phyloP scores from a whole-genome alignment of 2,113 vertebrate genomes.

The Alouatta palliata region DNA sequence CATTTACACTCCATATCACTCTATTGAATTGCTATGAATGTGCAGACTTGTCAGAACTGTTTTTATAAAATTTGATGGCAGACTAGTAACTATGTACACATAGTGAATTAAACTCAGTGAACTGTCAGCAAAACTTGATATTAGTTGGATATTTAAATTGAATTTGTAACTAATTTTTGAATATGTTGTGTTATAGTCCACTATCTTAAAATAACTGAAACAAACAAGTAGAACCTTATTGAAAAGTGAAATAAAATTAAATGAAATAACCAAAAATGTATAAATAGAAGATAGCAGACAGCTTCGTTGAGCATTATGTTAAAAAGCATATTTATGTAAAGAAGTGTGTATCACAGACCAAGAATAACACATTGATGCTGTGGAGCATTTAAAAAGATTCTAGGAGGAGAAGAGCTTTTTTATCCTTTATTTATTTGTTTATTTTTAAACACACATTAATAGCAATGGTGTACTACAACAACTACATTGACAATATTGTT shows the following conservation, averaged over 20 bases:
- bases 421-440: too few relatives aligned
- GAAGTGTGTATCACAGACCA: not conserved
- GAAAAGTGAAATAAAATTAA: not conserved
- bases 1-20: not conserved
- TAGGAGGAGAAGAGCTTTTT: not conserved
- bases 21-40: not conserved
- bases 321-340: not conserved
- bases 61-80: not conserved
- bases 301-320: not conserved
- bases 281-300: not conserved
- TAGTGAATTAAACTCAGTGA: not conserved
- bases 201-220: not conserved
- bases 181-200: not conserved
- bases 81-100: not conserved
- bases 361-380: not conserved
- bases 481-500: not conserved
- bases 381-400: not conserved
- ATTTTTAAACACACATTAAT: not conserved
- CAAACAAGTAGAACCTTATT: not conserved
- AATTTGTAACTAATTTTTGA: not conserved
- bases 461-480: accelerated
- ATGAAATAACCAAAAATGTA: not conserved
- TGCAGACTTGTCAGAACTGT: constrained; percentile 24
- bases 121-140: constrained; percentile 7
- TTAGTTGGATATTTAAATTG: constrained; percentile 2